These are phyloP conservation scores for Andrena flavipes DNA, from an alignment of 2,888 invertebrate species.

Conservation along the genomic window DNA sequence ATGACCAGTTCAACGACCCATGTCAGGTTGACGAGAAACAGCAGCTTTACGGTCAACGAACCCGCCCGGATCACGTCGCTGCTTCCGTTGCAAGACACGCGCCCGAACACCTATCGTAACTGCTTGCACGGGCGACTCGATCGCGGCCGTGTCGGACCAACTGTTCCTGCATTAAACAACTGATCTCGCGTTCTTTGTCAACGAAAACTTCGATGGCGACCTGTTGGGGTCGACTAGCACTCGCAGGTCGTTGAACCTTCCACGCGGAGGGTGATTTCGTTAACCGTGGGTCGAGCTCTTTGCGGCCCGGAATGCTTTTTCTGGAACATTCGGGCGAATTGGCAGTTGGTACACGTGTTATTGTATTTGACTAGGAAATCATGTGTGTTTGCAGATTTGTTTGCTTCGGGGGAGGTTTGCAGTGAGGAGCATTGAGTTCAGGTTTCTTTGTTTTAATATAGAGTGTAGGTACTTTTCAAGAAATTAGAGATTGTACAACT, in stretches of 20 bases:
- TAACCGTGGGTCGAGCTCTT: too few species aligned
- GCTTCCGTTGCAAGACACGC: slow-evolving; percentile 36
- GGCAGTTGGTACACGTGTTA: too few species aligned
- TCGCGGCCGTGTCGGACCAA: slow-evolving; percentile 9
- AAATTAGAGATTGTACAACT: too few species aligned
- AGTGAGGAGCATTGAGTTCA: too few species aligned
- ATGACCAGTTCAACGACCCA: slow-evolving; percentile 59
- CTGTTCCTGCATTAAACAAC: slow-evolving; percentile 24
- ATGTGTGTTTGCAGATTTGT: too few species aligned
- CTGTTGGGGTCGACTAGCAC: neutral
- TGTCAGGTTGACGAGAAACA: slow-evolving; percentile 59
- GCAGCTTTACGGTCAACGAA: slow-evolving; percentile 46
- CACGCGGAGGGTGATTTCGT: neutral
- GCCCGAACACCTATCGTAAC: slow-evolving; percentile 15
- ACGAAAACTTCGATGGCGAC: slow-evolving; percentile 2
- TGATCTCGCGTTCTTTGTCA: slow-evolving; percentile 31
- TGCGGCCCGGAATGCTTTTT: too few species aligned
- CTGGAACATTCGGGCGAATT: too few species aligned
- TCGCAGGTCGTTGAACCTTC: slow-evolving; percentile 23
- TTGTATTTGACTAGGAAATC: too few species aligned
- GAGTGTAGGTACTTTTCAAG: too few species aligned
- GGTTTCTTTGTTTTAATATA: too few species aligned
- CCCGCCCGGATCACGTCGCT: slow-evolving; percentile 30
- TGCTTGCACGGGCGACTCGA: slow-evolving; percentile 38
- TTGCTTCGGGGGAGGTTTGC: too few species aligned